Evolutionary conservation across 1,140 invertebrate species (phyloP).

Genomic region (Yoshiicerus persimilis): DNA sequence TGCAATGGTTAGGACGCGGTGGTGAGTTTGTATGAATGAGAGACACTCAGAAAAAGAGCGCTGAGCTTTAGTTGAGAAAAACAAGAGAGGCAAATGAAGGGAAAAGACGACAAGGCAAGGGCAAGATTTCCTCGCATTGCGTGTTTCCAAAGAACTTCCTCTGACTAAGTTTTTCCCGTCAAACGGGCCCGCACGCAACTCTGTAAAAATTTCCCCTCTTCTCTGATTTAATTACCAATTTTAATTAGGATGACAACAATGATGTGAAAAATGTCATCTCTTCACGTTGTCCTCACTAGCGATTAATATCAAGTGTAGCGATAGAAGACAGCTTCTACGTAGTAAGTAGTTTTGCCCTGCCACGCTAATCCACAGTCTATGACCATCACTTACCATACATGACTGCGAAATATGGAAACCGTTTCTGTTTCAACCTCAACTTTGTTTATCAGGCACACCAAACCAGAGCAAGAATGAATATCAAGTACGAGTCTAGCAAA

Average conservation of each 20-base stretch:
- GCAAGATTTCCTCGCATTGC: conserved; percentile 34
- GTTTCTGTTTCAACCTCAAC: neutral
- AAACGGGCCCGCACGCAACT: conserved; percentile 31
- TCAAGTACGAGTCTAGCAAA: neutral
- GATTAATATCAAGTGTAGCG: conserved; percentile 15
- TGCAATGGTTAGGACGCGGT: neutral
- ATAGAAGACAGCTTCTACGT: neutral
- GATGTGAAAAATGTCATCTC: conserved; percentile 48
- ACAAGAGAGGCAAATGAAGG: conserved; percentile 11
- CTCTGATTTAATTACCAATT: conserved; percentile 42
- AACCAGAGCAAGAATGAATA: neutral
- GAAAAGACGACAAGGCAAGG: conserved; percentile 8
- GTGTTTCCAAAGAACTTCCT: conserved; percentile 30
- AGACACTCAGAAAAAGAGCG: neutral
- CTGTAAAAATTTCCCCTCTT: conserved; percentile 26
- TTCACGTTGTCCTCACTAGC: conserved; percentile 29
- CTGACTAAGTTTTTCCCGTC: conserved; percentile 37
- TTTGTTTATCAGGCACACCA: neutral
- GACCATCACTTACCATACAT: neutral
- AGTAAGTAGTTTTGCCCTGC: neutral
- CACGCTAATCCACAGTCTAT: neutral
- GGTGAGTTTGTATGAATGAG: neutral
- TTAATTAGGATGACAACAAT: conserved; percentile 48
- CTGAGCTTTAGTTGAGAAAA: neutral
- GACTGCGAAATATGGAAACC: neutral